phyloP scores from a whole-genome alignment of 2,113 vertebrate genomes.

The Eudorcas thomsonii region DNA sequence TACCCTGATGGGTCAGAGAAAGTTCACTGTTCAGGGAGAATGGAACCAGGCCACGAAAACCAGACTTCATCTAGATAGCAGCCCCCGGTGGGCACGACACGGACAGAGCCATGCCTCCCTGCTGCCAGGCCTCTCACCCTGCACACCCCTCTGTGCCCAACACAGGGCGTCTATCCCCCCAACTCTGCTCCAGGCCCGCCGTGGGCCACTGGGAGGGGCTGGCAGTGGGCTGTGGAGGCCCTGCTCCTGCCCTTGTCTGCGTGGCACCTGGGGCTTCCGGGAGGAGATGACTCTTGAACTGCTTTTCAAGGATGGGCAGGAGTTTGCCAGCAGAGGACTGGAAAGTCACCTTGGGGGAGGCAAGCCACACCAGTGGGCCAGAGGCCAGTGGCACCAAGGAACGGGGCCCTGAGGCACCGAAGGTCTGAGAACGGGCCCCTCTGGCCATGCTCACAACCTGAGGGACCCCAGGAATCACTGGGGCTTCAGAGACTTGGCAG shows the following conservation, averaged over 20 bases:
- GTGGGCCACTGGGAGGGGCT: background rate
- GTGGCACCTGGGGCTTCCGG: background rate
- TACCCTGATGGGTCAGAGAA: background rate
- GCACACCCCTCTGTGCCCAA: rapidly evolving
- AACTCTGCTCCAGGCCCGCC: rapidly evolving
- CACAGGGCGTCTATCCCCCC: background rate
- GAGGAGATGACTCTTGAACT: rapidly evolving
- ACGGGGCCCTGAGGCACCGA: rapidly evolving
- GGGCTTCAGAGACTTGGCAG: background rate
- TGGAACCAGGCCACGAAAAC: rapidly evolving
- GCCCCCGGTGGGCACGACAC: rapidly evolving
- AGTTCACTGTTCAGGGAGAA: no score
- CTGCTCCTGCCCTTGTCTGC: background rate
- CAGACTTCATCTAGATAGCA: rapidly evolving
- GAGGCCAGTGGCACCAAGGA: rapidly evolving
- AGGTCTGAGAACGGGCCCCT: background rate
- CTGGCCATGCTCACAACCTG: rapidly evolving
- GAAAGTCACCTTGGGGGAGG: background rate
- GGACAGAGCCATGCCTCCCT: rapidly evolving
- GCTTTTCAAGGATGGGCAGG: background rate
- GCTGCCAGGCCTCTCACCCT: rapidly evolving
- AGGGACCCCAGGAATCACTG: rapidly evolving
- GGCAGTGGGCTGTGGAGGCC: background rate
- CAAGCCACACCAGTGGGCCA: rapidly evolving
- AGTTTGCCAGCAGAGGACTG: background rate